Evolutionary conservation across 2,113 vertebrate species (phyloP).

Genomic region (Holacanthus passer): DNA sequence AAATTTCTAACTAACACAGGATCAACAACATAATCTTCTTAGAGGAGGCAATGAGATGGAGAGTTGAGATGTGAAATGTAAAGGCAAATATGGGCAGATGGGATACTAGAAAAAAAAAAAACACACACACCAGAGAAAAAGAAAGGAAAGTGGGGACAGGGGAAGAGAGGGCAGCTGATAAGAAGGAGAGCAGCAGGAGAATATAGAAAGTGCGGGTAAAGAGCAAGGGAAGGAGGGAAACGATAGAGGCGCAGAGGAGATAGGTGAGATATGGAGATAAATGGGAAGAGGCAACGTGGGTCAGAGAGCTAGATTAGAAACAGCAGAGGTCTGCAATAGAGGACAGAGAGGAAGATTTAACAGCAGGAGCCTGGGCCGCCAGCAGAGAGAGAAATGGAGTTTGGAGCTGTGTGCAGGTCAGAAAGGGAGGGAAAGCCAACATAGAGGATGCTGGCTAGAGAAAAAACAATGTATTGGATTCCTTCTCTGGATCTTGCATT

Average conservation of each 20-base stretch:
- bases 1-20: not conserved
- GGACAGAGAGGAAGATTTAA: constrained; percentile 63
- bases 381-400: constrained; percentile 41
- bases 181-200: constrained; percentile 29
- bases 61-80: not conserved
- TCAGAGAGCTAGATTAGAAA: constrained; percentile 70
- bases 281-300: constrained; percentile 55
- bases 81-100: not conserved
- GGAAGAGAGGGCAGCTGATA: constrained; percentile 36
- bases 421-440: not conserved
- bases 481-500: not conserved
- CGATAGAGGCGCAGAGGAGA: constrained; percentile 14
- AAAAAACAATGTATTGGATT: not conserved
- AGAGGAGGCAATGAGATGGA: not conserved
- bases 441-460: not conserved
- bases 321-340: constrained; percentile 65
- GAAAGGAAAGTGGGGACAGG: not conserved
- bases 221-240: constrained; percentile 32
- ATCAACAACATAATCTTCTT: not conserved
- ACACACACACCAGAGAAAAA: not conserved
- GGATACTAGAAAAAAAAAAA: not conserved
- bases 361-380: constrained; percentile 32
- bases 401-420: constrained; percentile 11
- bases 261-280: constrained; percentile 73
- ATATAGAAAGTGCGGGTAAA: constrained; percentile 20